These are phyloP conservation scores for Aleiodes leptofemur DNA, from an alignment of 2,888 invertebrate species.

Conservation along the genomic window DNA sequence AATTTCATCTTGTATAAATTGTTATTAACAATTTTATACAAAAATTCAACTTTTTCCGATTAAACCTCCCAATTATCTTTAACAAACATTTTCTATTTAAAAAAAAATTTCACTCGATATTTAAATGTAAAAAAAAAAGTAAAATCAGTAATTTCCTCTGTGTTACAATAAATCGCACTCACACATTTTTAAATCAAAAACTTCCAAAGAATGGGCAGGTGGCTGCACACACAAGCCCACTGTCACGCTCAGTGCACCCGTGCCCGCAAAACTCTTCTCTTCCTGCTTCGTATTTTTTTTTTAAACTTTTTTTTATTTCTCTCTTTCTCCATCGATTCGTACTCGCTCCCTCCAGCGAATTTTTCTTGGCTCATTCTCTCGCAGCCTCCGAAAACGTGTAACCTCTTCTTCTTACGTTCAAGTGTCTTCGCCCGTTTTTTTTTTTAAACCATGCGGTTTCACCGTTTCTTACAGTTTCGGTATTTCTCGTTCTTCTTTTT, in stretches of 20 bases:
- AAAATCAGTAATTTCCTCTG: constrained; percentile 41
- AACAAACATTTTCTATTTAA: not conserved
- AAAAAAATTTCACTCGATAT: not conserved
- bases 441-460: constrained; percentile 67
- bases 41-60: no score
- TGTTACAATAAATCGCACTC: constrained; percentile 32
- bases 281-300: constrained; percentile 59
- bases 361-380: constrained; percentile 42
- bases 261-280: constrained; percentile 64
- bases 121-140: constrained; percentile 24
- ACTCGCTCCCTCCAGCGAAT: constrained; percentile 33
- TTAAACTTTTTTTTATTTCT: constrained; percentile 49
- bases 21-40: no score
- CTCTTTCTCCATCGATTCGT: constrained; percentile 39
- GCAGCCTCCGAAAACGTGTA: constrained; percentile 8
- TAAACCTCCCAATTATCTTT: no score
- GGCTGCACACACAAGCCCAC: constrained; percentile 69
- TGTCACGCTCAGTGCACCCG: constrained; percentile 74
- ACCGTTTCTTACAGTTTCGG: constrained; percentile 65
- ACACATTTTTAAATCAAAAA: constrained; percentile 45
- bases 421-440: constrained; percentile 66
- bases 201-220: constrained; percentile 72
- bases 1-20: no score
- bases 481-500: constrained; percentile 34
- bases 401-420: constrained; percentile 59